Conservation (phyloP, 2,888 invertebrate species). For the Xestobium rufovillosum region DNA sequence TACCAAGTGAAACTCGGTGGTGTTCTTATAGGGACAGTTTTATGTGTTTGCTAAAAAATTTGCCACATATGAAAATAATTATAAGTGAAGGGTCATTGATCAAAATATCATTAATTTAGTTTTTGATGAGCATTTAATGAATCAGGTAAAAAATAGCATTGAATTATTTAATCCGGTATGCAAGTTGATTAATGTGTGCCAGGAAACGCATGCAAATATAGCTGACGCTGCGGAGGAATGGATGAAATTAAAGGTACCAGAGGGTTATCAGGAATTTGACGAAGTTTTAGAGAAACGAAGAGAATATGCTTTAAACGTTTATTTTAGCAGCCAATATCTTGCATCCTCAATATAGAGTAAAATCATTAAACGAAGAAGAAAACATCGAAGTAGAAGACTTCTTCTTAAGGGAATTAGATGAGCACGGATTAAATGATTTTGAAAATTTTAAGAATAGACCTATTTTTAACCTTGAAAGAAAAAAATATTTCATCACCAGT, state of each 20-base stretch:
- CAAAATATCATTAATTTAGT: neutral
- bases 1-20: neutral
- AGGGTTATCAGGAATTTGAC: neutral
- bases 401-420: slow-evolving; percentile 1
- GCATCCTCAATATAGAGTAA: neutral
- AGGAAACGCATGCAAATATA: slow-evolving; percentile 1
- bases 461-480: neutral
- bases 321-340: neutral
- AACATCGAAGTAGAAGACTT: neutral
- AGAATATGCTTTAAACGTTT: neutral
- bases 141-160: neutral
- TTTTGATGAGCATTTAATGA: neutral
- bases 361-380: neutral
- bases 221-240: slow-evolving; percentile 5
- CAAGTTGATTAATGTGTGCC: neutral
- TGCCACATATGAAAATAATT: neutral
- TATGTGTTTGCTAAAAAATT: neutral
- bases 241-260: slow-evolving; percentile 1
- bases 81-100: too few relatives aligned
- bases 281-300: neutral
- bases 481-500: neutral
- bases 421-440: neutral
- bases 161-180: slow-evolving; percentile 1
- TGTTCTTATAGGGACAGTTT: neutral
- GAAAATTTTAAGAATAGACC: neutral